phyloP scores from a whole-genome alignment of 2,113 vertebrate genomes.

The Cygnus atratus region DNA sequence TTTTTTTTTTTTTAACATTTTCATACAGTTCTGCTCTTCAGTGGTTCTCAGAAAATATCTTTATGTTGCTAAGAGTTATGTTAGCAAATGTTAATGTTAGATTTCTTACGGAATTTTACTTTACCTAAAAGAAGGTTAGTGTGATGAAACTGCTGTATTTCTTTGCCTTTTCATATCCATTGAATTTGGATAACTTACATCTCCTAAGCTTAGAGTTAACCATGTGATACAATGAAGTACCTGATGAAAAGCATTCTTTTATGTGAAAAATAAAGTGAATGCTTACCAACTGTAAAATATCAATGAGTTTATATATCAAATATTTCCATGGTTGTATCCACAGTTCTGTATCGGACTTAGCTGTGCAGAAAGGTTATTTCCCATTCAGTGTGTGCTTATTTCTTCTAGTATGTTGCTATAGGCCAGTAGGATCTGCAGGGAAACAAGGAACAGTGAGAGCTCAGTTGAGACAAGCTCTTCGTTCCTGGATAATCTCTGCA shows the following conservation, averaged over 20 bases:
- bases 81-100: background rate
- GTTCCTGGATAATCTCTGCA: background rate
- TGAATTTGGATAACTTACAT: background rate
- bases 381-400: background rate
- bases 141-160: background rate
- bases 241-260: background rate
- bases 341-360: background rate
- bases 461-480: background rate
- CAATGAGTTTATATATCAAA: background rate
- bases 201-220: background rate
- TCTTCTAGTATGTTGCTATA: background rate
- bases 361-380: background rate
- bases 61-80: background rate
- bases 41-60: background rate
- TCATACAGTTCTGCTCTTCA: background rate
- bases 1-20: background rate
- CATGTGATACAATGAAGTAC: background rate
- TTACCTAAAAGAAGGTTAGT: background rate
- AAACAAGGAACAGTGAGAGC: background rate
- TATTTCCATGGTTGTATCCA: background rate
- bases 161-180: background rate
- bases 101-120: background rate
- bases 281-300: background rate
- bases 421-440: background rate
- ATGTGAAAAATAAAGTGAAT: background rate